phyloP scores from a whole-genome alignment of 2,888 invertebrate genomes.

The Drosophila pseudotalamancana region DNA sequence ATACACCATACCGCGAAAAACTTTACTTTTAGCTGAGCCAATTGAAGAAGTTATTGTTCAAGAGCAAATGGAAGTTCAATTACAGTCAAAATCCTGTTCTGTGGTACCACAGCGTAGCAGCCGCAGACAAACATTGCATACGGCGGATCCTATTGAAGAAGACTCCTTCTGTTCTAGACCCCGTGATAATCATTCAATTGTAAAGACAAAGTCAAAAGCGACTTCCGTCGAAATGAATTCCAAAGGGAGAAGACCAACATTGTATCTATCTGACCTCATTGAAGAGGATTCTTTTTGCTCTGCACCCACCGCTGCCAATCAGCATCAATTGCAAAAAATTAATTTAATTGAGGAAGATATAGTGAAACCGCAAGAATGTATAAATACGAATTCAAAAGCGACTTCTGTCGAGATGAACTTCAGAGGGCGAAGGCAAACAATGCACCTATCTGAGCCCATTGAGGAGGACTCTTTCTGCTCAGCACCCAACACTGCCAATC shows the following conservation, averaged over 20 bases:
- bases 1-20: conserved; percentile 4
- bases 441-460: background rate
- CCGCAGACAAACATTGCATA: conserved; percentile 22
- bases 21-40: conserved; percentile 18
- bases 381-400: no score
- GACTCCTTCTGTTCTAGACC: conserved; percentile 13
- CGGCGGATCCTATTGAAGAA: conserved; percentile 22
- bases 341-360: no score
- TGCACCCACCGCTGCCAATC: background rate
- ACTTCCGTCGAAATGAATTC: background rate
- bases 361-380: no score
- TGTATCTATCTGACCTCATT: conserved; percentile 5
- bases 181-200: no score
- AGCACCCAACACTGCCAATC: background rate
- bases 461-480: conserved; percentile 8
- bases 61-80: background rate
- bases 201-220: no score
- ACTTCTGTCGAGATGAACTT: no score
- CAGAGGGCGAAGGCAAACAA: background rate
- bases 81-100: background rate
- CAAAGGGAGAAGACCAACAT: background rate
- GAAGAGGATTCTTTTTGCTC: conserved; percentile 8
- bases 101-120: background rate
- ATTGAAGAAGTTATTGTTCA: conserved; percentile 12
- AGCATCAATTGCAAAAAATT: background rate